Conservation (phyloP, 1,140 invertebrate genomes). For the Drosophila seguyi region DNA sequence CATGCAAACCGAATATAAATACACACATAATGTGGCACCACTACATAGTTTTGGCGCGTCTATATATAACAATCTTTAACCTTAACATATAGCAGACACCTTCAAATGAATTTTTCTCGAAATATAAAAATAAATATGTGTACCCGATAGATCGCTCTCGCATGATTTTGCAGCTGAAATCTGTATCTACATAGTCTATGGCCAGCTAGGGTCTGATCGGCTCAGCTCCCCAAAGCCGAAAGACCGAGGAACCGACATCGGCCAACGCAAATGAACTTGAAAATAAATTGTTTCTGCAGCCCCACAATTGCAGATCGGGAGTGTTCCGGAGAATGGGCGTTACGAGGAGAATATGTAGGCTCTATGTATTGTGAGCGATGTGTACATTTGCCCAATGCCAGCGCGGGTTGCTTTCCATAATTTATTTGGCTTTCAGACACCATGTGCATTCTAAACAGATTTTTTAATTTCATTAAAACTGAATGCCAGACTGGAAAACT, state of each 20-base stretch:
- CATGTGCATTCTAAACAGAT: constrained; percentile 24
- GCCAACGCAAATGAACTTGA: constrained; percentile 79
- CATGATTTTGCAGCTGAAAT: constrained; percentile 51
- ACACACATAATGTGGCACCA: constrained; percentile 37
- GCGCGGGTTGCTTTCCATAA: constrained; percentile 59
- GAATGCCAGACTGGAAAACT: constrained; percentile 44
- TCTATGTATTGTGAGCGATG: constrained; percentile 25
- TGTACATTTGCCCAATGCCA: constrained; percentile 47
- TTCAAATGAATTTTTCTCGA: constrained; percentile 75
- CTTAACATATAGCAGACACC: constrained; percentile 82
- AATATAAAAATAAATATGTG: constrained; percentile 82
- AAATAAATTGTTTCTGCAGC: constrained; percentile 66
- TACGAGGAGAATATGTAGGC: background rate
- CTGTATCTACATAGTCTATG: constrained; percentile 40
- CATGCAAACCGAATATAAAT: constrained; percentile 37
- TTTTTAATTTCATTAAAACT: constrained; percentile 71
- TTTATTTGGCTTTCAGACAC: constrained; percentile 62
- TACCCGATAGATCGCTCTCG: constrained; percentile 34
- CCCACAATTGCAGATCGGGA: constrained; percentile 61
- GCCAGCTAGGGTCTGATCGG: constrained; percentile 46
- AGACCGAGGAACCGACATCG: constrained; percentile 17
- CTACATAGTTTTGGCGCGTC: constrained; percentile 49
- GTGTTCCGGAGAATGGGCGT: constrained; percentile 6
- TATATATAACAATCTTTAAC: constrained; percentile 70
- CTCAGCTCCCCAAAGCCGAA: constrained; percentile 7